These are phyloP conservation scores for Gopherus evgoodei DNA, from an alignment of 2,113 vertebrate species.

Conservation along the genomic window DNA sequence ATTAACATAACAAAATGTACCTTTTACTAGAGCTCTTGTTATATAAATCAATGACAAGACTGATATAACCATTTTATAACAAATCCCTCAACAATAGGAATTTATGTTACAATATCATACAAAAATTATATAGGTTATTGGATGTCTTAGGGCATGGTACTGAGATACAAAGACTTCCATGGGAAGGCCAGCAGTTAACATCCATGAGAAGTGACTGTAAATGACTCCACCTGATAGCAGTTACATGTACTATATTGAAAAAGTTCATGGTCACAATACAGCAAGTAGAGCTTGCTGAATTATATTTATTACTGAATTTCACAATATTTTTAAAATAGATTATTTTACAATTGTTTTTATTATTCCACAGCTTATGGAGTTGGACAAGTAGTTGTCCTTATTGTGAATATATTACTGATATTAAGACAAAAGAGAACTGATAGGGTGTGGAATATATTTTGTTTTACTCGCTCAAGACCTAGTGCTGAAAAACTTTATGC, in stretches of 20 bases:
- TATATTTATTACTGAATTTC: background rate
- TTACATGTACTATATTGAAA: background rate
- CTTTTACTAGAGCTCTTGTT: background rate
- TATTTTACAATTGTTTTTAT: background rate
- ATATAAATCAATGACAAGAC: background rate
- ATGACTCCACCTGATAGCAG: background rate
- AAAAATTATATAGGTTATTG: background rate
- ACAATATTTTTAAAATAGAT: background rate
- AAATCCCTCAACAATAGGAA: background rate
- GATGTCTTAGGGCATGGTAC: background rate
- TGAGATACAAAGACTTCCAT: background rate
- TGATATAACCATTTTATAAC: no score
- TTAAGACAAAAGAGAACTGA: background rate
- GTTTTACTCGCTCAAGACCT: background rate
- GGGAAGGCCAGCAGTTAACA: background rate
- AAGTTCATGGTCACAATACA: background rate
- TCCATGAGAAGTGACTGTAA: background rate
- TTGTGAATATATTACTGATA: background rate
- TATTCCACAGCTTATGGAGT: background rate
- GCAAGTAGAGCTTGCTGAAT: background rate
- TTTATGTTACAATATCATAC: background rate
- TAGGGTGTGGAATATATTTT: background rate
- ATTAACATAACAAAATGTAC: background rate
- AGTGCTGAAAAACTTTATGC: background rate
- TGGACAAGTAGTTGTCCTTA: background rate